These are phyloP conservation scores for Mylabris phalerata DNA, from an alignment of 1,140 invertebrate species.

Conservation along the genomic window DNA sequence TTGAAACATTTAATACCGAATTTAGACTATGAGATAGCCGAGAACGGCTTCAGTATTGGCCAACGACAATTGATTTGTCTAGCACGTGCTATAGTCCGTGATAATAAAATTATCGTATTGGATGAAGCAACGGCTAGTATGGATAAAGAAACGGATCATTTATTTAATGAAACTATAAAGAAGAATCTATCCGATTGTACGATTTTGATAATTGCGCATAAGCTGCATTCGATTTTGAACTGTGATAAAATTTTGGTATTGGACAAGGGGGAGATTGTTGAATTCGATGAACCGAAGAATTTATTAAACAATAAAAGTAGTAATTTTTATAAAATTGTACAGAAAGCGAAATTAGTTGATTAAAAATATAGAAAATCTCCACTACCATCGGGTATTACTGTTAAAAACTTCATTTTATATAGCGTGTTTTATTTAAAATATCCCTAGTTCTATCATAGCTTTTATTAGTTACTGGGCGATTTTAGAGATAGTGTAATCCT, in stretches of 20 bases:
- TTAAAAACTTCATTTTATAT: not conserved
- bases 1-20: conserved; percentile 52
- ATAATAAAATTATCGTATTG: conserved; percentile 43
- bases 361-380: not conserved
- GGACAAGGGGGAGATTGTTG: conserved; percentile 48
- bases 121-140: conserved; percentile 47
- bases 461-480: too few relatives aligned
- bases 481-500: too few relatives aligned
- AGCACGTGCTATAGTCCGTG: conserved; percentile 54
- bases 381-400: not conserved
- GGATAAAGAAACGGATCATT: conserved; percentile 51
- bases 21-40: conserved; percentile 49
- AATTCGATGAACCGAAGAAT: conserved; percentile 51
- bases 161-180: conserved; percentile 54
- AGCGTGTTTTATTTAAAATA: not conserved
- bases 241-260: conserved; percentile 44
- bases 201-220: conserved; percentile 62
- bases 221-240: conserved; percentile 59
- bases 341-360: not conserved
- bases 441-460: too few relatives aligned
- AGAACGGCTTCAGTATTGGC: conserved; percentile 52
- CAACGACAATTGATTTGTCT: conserved; percentile 50
- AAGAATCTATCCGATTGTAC: conserved; percentile 53
- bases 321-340: conserved; percentile 4
- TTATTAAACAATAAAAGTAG: conserved; percentile 45